A percentile compares a stretch with the other conserved stretches of the same genome.
phyloP scores from a whole-genome alignment of 1,140 invertebrate genomes.

The Paracyclopina nana region DNA sequence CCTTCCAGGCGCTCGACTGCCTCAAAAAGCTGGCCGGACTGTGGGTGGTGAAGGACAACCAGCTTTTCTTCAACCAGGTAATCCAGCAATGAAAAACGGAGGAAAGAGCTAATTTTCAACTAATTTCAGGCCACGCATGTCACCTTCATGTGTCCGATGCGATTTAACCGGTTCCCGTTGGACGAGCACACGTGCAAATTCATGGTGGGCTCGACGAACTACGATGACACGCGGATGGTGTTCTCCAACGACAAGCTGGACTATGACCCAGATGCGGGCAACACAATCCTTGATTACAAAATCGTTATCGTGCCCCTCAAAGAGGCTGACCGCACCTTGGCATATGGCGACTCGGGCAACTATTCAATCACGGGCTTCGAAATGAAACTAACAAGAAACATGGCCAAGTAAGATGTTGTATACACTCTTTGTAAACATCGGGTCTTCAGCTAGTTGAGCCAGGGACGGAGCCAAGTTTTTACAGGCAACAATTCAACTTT shows the following conservation, averaged over 20 bases:
- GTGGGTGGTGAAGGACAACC: conserved; percentile 11
- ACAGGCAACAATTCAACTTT: no score
- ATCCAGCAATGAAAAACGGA: background rate
- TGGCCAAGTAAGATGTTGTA: background rate
- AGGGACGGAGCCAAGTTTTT: no score
- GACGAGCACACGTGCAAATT: conserved; percentile 13
- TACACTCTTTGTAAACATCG: no score
- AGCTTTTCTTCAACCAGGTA: conserved; percentile 12
- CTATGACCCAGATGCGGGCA: background rate
- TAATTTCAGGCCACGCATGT: conserved; percentile 8
- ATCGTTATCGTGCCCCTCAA: conserved; percentile 3
- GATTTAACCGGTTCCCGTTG: conserved; percentile 14
- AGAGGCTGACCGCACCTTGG: background rate
- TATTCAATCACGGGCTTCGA: conserved; percentile 8
- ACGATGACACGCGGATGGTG: conserved; percentile 4
- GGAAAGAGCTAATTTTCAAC: background rate
- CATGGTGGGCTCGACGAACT: conserved; percentile 6
- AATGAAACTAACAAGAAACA: conserved; percentile 9
- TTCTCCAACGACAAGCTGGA: background rate
- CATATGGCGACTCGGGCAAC: conserved; percentile 3
- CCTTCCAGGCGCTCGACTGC: conserved; percentile 5
- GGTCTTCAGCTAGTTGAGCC: no score
- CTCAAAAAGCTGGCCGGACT: conserved; percentile 13
- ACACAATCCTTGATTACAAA: conserved; percentile 7
- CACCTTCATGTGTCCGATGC: conserved; percentile 15